A percentile compares a stretch with the other conserved stretches of the same genome.
Evolutionary conservation across 2,888 invertebrate species (phyloP).

Genomic region (Archaeoteleia sp.): DNA sequence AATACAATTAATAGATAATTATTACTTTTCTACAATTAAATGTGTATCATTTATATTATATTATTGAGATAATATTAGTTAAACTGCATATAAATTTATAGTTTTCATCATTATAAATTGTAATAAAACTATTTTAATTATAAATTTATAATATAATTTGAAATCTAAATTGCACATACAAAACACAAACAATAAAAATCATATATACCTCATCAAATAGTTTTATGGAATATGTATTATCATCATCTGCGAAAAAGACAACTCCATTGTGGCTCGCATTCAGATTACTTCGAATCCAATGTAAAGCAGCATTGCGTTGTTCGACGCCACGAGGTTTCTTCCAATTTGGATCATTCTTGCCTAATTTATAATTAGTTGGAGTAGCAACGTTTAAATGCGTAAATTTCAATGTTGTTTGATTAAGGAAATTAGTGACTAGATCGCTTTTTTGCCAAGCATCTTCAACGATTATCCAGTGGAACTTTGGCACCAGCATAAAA

Average conservation of each 20-base stretch:
- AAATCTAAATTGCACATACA: background rate
- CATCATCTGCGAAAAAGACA: constrained; percentile 97
- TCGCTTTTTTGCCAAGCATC: constrained; percentile 84
- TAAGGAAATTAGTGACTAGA: constrained; percentile 84
- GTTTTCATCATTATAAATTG: no score
- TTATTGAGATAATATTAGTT: no score
- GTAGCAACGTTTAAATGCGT: constrained; percentile 84
- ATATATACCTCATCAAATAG: constrained; percentile 88
- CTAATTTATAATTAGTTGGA: constrained; percentile 82
- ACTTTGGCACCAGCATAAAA: constrained; percentile 88
- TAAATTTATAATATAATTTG: background rate
- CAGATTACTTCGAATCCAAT: constrained; percentile 85
- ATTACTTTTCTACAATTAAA: no score
- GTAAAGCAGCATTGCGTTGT: constrained; percentile 90
- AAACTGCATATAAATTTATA: no score
- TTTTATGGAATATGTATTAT: constrained; percentile 93
- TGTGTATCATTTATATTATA: no score
- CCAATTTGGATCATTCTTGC: constrained; percentile 83
- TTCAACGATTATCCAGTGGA: constrained; percentile 96
- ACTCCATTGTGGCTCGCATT: constrained; percentile 81
- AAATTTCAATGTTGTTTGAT: constrained; percentile 80
- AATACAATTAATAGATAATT: no score
- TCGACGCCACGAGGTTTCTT: constrained; percentile 91
- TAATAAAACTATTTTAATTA: background rate
- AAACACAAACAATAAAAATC: constrained; percentile 17